These are phyloP conservation scores for Poecilia velifera DNA, from an alignment of 2,797 vertebrate species.

Conservation along the genomic window DNA sequence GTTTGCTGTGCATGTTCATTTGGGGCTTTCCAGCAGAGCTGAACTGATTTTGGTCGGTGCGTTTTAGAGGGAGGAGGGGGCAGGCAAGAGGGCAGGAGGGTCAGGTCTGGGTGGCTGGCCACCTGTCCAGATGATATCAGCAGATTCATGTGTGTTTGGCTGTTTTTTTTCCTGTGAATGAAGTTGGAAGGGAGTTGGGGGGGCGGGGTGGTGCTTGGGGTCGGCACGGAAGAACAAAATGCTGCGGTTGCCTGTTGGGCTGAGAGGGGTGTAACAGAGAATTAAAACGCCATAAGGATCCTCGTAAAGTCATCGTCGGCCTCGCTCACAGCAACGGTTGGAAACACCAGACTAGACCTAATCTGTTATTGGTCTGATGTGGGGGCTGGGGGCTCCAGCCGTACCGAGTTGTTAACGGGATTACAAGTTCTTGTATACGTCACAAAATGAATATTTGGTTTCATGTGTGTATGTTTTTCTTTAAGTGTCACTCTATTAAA, in stretches of 20 bases:
- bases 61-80: constrained; percentile 31
- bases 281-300: constrained; percentile 74
- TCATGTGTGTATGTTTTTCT: background rate
- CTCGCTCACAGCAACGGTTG: constrained; percentile 62
- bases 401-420: constrained; percentile 36
- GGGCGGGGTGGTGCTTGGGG: constrained; percentile 2
- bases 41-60: constrained; percentile 73
- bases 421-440: constrained; percentile 12
- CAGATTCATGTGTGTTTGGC: constrained; percentile 59
- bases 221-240: constrained; percentile 22
- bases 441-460: constrained; percentile 7
- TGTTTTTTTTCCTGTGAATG: constrained; percentile 37
- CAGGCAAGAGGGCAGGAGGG: constrained; percentile 67
- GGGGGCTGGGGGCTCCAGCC: constrained; percentile 46
- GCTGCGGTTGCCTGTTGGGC: constrained; percentile 16
- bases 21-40: constrained; percentile 80
- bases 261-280: constrained; percentile 61
- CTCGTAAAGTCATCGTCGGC: constrained; percentile 59
- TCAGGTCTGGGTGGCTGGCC: constrained; percentile 82
- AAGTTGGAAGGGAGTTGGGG: constrained; percentile 10
- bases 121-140: constrained; percentile 84
- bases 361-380: constrained; percentile 37
- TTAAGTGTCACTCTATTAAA: background rate
- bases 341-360: constrained; percentile 36
- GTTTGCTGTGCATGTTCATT: constrained; percentile 67